Evolutionary conservation across 2,888 invertebrate species (phyloP), one percentile per base, ranked within the genome.

Genomic region (Dicranocentrus wangi): DNA sequence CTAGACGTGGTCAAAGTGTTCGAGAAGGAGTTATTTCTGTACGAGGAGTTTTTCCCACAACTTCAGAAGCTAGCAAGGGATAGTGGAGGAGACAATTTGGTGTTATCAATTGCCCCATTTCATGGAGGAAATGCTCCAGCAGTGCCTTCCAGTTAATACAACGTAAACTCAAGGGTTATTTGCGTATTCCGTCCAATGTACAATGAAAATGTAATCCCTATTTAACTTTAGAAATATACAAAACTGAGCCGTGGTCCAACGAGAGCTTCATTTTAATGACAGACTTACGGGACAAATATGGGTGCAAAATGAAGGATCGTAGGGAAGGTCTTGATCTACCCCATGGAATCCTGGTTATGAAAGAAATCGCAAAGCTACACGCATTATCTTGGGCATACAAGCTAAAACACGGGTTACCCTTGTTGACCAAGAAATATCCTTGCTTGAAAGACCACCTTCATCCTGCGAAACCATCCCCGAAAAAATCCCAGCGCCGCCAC

Each of bases 251-350:
- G 5, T 77, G 77, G 77, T 28, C 60, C 8, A 69, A 47, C 0
- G 68, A 69, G 58, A 77, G 61, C 21, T 77, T 77, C 13, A 69
- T 77, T 25, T 23, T 77, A 13, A 60, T 77, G 69, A 69, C 77
- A 13, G 77, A 77, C 51, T 39, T 77, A 2, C 66, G 76, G 17
- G 73, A 73, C 28, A 70, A 60, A 0, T 53, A 21, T 2, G 86
- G 84, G 0, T 39, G 5, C 39, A 39, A 39, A 5, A 87, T 87
- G 87, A 77, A 68, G 2, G 77, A 85, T 23, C 77, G 85, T n/a
- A 25, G 19, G 0, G 8, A 25, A 0, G 85, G 86, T 1, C 65
- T 87, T 2, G 85, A 84, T 58, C 42, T 83, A 8, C 65, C 69
- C 2, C 86, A 87, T 55, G 81, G 77, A 8, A 15, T 10, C 1